phyloP scores from a whole-genome alignment of 2,113 vertebrate genomes.

The Sinocyclocheilus maitianheensis region DNA sequence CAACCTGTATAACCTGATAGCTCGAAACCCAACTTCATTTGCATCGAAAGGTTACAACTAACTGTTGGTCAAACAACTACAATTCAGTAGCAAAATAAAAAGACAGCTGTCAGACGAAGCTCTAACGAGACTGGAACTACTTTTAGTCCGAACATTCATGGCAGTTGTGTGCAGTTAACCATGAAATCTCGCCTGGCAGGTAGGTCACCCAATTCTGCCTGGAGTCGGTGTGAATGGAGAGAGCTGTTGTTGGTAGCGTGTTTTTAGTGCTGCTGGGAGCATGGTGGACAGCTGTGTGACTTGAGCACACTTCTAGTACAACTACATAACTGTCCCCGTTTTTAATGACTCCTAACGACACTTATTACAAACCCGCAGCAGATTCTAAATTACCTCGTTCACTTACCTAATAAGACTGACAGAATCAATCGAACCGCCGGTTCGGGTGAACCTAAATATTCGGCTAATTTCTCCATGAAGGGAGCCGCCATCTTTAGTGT shows the following conservation, averaged over 20 bases:
- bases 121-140: background rate
- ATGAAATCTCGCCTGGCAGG: slow-evolving; percentile 7
- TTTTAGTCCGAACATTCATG: background rate
- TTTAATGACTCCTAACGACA: background rate
- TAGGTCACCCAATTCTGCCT: slow-evolving; percentile 24
- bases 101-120: slow-evolving; percentile 18
- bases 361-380: background rate
- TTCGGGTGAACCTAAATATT: slow-evolving; percentile 86
- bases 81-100: background rate
- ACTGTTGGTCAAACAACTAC: background rate
- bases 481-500: slow-evolving; percentile 80
- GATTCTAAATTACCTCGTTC: background rate
- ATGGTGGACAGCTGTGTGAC: background rate
- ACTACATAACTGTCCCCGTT: slow-evolving; percentile 10
- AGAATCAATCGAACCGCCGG: slow-evolving; percentile 89
- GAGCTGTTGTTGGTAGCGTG: background rate
- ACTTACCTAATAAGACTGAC: slow-evolving; percentile 89
- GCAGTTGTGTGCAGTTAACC: slow-evolving; percentile 4
- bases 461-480: slow-evolving; percentile 78
- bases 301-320: slow-evolving; percentile 26
- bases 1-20: background rate
- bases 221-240: background rate
- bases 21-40: background rate
- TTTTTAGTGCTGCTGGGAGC: background rate
- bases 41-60: background rate